Evolutionary conservation across 2,888 invertebrate species (phyloP), one percentile per base, ranked within the genome.

Genomic region (Chalcis sispes): DNA sequence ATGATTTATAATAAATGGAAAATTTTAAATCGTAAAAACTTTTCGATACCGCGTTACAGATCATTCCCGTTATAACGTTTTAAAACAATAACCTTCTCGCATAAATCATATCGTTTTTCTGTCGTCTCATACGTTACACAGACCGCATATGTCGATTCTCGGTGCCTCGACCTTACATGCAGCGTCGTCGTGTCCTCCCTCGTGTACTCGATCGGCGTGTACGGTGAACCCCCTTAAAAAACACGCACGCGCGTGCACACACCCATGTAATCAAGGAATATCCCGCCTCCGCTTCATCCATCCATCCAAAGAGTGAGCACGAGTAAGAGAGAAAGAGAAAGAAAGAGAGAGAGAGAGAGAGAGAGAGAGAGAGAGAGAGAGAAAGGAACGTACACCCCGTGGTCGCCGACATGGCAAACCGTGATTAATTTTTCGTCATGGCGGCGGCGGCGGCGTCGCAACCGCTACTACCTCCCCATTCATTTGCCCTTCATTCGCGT

Each of bases 261-360:
- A 86, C 88, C 88, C 87, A 87, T 87, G 86, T 88, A 88, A 88
- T 88, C 88, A 88, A 88, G 87, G 83, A 87, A 85, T n/a, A n/a
- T 83, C 82, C 83, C 81, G 81, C 27, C 32, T n/a, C 20, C 46
- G 8, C 46, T 36, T 36, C n/a, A 29, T 15, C 13, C 13, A 15
- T 36, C n/a, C 79, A 79, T 13, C 52, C 27, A 27, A 7, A 36
- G 4, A n/a, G n/a, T n/a, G n/a, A n/a, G n/a, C n/a, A n/a, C n/a
- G n/a, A n/a, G n/a, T n/a, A n/a, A n/a, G n/a, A n/a, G n/a, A n/a
- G n/a, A n/a, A n/a, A n/a, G n/a, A n/a, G n/a, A n/a, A n/a, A n/a
- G n/a, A n/a, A n/a, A n/a, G n/a, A n/a, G n/a, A n/a, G n/a, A n/a
- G n/a, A n/a, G n/a, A n/a, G n/a, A n/a, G n/a, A n/a, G n/a, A n/a